These are phyloP conservation scores for Archivesica marissinica DNA, from an alignment of 1,140 invertebrate genomes.

Conservation along the genomic window DNA sequence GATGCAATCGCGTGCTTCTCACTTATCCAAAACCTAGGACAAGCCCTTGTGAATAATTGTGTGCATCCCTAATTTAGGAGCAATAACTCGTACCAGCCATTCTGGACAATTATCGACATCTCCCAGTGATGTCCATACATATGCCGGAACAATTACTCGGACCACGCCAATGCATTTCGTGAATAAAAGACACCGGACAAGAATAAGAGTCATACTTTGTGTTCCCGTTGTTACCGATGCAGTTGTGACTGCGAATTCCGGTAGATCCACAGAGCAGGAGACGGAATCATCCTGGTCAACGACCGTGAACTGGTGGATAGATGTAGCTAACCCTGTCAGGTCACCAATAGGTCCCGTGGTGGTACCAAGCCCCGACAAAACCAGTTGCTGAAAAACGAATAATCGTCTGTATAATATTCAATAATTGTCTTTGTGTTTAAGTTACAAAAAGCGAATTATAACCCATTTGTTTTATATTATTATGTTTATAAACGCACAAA, in stretches of 20 bases:
- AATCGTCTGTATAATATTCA: background rate
- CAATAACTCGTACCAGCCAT: too few species aligned
- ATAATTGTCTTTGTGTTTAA: background rate
- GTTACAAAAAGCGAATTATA: background rate
- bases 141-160: too few species aligned
- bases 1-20: too few species aligned
- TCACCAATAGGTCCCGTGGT: slow-evolving; percentile 22
- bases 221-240: background rate
- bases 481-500: too few species aligned
- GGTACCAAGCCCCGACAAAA: background rate
- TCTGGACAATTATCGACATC: too few species aligned
- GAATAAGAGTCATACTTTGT: slow-evolving; percentile 34
- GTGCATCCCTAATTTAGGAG: too few species aligned
- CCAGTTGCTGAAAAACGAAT: slow-evolving; percentile 15
- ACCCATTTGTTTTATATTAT: background rate
- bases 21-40: too few species aligned
- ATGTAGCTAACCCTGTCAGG: slow-evolving; percentile 17
- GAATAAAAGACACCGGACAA: too few species aligned
- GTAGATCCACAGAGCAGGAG: slow-evolving; percentile 8
- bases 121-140: too few species aligned
- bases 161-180: too few species aligned
- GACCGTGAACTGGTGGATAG: slow-evolving; percentile 15
- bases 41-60: too few species aligned
- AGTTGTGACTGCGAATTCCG: background rate
- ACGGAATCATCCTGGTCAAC: slow-evolving; percentile 50